Evolutionary conservation across 2,113 vertebrate species (phyloP).

Genomic region (Caracal caracal): DNA sequence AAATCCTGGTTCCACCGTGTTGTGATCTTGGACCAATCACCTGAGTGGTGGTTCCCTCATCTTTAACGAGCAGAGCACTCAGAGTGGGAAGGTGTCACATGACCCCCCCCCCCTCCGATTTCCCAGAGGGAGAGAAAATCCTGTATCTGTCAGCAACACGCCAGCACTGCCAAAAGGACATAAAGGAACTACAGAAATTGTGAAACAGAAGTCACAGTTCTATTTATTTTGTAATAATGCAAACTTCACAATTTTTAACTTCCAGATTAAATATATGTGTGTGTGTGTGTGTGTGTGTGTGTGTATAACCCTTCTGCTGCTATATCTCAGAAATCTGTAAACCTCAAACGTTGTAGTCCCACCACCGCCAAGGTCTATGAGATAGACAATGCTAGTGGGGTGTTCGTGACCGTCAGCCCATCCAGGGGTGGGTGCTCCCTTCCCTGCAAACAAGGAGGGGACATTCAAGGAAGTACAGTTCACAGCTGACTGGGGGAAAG

Average conservation of each 20-base stretch:
- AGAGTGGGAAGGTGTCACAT: background rate
- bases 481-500: background rate
- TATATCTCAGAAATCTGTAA: constrained; percentile 15
- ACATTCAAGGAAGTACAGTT: background rate
- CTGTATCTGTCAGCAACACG: background rate
- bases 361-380: background rate
- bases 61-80: background rate
- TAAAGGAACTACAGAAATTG: background rate
- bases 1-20: background rate
- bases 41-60: background rate
- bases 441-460: background rate
- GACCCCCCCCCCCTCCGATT: background rate
- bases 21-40: background rate
- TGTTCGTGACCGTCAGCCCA: background rate
- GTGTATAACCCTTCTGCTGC: background rate
- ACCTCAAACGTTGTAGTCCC: background rate
- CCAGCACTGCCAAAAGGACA: constrained; percentile 15
- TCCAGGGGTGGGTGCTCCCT: background rate
- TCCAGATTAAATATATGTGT: background rate
- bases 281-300: background rate
- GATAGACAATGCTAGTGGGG: fast-evolving
- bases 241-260: constrained; percentile 13
- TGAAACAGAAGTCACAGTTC: constrained; percentile 42
- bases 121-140: constrained; percentile 11
- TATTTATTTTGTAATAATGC: constrained; percentile 45